These are phyloP conservation scores for Euproctis similis DNA, from an alignment of 2,888 invertebrate genomes.

Conservation along the genomic window DNA sequence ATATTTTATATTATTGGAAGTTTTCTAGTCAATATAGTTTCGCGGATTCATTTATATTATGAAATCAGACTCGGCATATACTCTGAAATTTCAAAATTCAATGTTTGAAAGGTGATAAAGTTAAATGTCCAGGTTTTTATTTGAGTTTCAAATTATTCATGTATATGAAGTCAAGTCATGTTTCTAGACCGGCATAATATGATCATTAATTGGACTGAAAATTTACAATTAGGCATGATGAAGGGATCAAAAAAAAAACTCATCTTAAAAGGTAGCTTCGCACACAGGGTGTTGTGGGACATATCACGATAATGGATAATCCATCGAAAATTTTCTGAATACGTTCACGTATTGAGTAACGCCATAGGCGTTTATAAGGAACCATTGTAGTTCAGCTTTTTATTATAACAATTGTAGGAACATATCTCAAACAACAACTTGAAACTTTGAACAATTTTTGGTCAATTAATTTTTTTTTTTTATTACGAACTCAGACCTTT, in stretches of 20 bases:
- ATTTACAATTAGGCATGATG: slow-evolving; percentile 40
- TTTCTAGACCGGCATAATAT: slow-evolving; percentile 18
- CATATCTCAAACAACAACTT: slow-evolving; percentile 31
- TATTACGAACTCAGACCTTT: slow-evolving; percentile 6
- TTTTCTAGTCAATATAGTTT: no score
- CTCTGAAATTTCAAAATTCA: no score
- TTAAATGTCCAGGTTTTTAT: no score
- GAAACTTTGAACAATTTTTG: slow-evolving; percentile 14
- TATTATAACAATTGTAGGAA: no score
- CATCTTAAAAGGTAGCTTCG: slow-evolving; percentile 45
- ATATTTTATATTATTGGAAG: no score
- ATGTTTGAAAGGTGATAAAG: no score
- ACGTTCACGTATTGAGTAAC: slow-evolving; percentile 9
- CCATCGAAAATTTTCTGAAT: slow-evolving; percentile 19
- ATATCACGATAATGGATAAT: slow-evolving; percentile 50
- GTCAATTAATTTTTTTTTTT: slow-evolving; percentile 18
- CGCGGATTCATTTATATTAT: no score
- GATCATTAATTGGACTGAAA: slow-evolving; percentile 44
- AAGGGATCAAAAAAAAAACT: slow-evolving; percentile 55
- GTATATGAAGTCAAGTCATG: slow-evolving; percentile 6
- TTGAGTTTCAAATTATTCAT: no score
- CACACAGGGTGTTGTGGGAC: slow-evolving; percentile 62
- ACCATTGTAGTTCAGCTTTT: no score
- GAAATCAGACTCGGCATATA: no score
- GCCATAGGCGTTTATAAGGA: slow-evolving; percentile 13